phyloP scores from a whole-genome alignment of 1,140 invertebrate species.

The Penaeus indicus region DNA sequence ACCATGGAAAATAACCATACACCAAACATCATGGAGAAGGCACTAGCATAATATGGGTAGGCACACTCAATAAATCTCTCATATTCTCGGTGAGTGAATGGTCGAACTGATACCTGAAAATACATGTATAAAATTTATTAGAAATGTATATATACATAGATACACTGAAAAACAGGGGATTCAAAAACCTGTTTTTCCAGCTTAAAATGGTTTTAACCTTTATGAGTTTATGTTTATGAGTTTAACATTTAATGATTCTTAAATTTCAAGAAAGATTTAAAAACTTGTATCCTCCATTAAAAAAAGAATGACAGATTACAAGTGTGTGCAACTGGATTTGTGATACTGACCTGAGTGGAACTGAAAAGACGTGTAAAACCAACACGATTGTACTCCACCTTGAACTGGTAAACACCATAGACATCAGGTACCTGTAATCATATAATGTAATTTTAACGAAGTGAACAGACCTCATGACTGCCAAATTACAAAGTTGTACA shows the following conservation, averaged over 20 bases:
- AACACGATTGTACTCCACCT: slow-evolving; percentile 96
- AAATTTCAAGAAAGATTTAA: too few species aligned
- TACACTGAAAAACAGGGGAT: neutral
- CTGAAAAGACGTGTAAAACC: slow-evolving; percentile 95
- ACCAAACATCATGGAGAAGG: slow-evolving; percentile 99
- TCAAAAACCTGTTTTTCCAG: too few species aligned
- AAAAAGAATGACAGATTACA: too few species aligned
- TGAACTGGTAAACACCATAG: slow-evolving; percentile 99
- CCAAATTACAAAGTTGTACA: neutral
- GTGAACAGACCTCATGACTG: neutral
- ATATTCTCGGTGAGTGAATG: slow-evolving; percentile 97
- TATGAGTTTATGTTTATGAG: too few species aligned
- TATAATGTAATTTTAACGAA: neutral
- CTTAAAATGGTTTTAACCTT: too few species aligned
- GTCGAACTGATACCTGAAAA: slow-evolving; percentile 93
- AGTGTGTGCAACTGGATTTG: neutral
- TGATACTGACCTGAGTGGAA: slow-evolving; percentile 86
- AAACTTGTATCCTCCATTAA: too few species aligned
- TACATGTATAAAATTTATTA: slow-evolving; percentile 36
- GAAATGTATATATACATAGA: neutral
- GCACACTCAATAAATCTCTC: slow-evolving; percentile 98
- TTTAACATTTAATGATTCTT: too few species aligned
- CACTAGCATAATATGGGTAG: slow-evolving; percentile 97
- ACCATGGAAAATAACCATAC: slow-evolving; percentile 94
- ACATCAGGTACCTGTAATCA: slow-evolving; percentile 87